Conservation (phyloP, 2,888 invertebrate species). For the Reticulitermes lucifugus region DNA sequence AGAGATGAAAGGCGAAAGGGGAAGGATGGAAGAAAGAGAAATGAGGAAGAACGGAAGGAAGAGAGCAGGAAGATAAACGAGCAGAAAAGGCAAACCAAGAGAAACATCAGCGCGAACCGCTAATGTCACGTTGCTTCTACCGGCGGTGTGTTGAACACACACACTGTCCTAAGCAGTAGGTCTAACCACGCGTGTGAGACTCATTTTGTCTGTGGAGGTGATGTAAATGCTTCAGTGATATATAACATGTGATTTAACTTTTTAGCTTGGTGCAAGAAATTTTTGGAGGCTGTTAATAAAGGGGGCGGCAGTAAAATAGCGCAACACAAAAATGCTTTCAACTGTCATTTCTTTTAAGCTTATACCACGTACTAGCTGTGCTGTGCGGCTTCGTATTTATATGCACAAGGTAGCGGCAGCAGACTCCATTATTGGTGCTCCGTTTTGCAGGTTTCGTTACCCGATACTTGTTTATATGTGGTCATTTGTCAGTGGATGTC, state of each 20-base stretch:
- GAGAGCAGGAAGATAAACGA: background rate
- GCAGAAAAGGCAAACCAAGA: background rate
- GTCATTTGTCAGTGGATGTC: constrained; percentile 26
- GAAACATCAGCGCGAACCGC: background rate
- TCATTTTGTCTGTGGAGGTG: constrained; percentile 15
- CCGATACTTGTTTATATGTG: constrained; percentile 32
- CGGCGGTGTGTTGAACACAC: background rate
- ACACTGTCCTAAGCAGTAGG: background rate
- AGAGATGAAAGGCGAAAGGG: background rate
- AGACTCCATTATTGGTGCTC: constrained; percentile 14
- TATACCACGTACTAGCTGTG: constrained; percentile 4
- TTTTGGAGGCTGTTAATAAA: constrained; percentile 29
- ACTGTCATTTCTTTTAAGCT: constrained; percentile 51
- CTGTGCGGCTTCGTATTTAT: constrained; percentile 19
- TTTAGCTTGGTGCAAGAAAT: constrained; percentile 41
- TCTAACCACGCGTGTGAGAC: background rate
- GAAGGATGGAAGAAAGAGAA: background rate
- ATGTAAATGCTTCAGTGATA: constrained; percentile 39
- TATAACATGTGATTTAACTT: constrained; percentile 42
- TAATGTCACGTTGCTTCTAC: background rate
- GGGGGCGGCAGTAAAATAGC: constrained; percentile 38
- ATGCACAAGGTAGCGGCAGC: background rate
- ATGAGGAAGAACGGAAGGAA: background rate
- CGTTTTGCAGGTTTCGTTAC: background rate
- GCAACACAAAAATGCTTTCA: constrained; percentile 53